Base-by-base conservation (phyloP, 2,113 vertebrate genomes). In the Prionailurus viverrinus region DNA sequence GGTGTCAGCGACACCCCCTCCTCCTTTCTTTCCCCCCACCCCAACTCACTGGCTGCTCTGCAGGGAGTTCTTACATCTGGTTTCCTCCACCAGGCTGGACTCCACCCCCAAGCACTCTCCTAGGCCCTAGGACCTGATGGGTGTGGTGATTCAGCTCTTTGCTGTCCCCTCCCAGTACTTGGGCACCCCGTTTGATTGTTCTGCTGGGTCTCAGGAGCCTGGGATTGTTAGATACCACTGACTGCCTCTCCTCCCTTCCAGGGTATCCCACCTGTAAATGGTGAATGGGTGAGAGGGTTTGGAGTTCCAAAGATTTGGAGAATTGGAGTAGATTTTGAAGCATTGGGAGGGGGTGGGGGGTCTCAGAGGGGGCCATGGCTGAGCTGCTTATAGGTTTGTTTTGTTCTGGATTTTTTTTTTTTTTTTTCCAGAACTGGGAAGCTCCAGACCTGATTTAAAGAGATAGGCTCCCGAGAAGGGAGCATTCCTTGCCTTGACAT, bases 391-490 rank as follows among this genome's bases (percentile, higher is more conserved):
- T 92, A 93, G 87, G 39, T 93, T 94, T 97, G 92, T 90, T 98
- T 97, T 96, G 69, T 83, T 87, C 92, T 71, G 83, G 53, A 53
- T 92, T 45, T 55, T 39, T 55, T 84, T 92, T 39, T 58, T 74
- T 73, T 92, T 27, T 7, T 21, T 8, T 4, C 18, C 66, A 92
- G 82, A 82, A 84, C 76, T 85, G 66, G 76, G 76, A 91, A 81
- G 97, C 89, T 73, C 90, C 73, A 97, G 97, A 97, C 90, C 76
- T 94, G 97, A 97, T 97, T 98, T 98, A 98, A 98, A 97, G 98
- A 95, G 95, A 98, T 94, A 97, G 91, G 79, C 94, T 97, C 91
- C 84, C 23, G 81, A 92, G 95, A 92, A 95, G 76, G 95, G 94
- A 97, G 81, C n/a, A 23, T 65, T 97, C 95, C 81, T 96, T 73